phyloP scores from a whole-genome alignment of 2,888 invertebrate species.

The Mallateleia sp. region DNA sequence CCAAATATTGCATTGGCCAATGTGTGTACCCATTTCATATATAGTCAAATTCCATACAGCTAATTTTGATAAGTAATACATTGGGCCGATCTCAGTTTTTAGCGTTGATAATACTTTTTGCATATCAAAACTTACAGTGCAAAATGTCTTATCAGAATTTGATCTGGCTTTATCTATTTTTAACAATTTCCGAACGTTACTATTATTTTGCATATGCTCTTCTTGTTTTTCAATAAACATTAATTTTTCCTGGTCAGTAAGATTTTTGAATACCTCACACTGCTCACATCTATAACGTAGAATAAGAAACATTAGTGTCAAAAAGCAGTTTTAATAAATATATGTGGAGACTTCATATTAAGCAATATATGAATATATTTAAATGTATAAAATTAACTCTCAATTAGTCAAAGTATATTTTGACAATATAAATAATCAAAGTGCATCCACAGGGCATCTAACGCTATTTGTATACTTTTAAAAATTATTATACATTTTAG shows the following conservation, averaged over 20 bases:
- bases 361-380: not conserved
- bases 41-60: conserved; percentile 39
- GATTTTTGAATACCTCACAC: conserved; percentile 43
- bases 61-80: conserved; percentile 45
- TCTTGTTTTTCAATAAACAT: not conserved
- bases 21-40: not conserved
- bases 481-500: no score
- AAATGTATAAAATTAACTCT: no score
- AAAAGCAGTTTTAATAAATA: no score
- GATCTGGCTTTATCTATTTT: conserved; percentile 51
- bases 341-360: not conserved
- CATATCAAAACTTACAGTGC: conserved; percentile 39
- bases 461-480: no score
- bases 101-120: conserved; percentile 46
- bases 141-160: conserved; percentile 1
- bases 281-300: conserved; percentile 53
- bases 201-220: conserved; percentile 11
- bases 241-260: not conserved
- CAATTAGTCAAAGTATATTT: no score
- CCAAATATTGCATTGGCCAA: conserved; percentile 26
- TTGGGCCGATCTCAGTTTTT: conserved; percentile 7
- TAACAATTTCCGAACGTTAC: conserved; percentile 40
- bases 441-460: no score
- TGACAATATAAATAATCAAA: no score
- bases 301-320: not conserved